Evolutionary conservation across 2,797 vertebrate genomes (phyloP).

Genomic region (Zalophus californianus): DNA sequence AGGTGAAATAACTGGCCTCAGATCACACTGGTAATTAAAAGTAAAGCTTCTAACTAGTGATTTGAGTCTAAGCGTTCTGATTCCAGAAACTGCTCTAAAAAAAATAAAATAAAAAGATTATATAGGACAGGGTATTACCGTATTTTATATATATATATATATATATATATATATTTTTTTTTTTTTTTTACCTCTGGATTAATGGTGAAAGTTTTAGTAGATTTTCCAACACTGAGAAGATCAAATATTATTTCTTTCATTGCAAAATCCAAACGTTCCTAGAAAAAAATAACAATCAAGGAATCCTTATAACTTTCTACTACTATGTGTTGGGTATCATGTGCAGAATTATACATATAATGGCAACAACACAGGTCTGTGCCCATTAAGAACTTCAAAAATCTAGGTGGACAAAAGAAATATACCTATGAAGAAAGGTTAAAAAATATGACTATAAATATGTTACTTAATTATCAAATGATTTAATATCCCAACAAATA

Average conservation of each 20-base stretch:
- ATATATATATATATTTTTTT: too few relatives aligned
- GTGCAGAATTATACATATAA: slow-evolving; percentile 23
- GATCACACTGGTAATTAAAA: neutral
- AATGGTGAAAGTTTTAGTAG: slow-evolving; percentile 98
- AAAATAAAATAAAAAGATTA: neutral
- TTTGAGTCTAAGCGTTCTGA: neutral
- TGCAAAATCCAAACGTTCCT: slow-evolving; percentile 99
- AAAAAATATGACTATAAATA: neutral
- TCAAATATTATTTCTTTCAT: slow-evolving; percentile 99
- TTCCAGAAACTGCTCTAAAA: neutral
- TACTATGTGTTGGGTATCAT: neutral
- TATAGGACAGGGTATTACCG: neutral
- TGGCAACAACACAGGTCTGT: neutral
- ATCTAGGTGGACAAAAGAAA: neutral
- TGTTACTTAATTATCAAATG: neutral
- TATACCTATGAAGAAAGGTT: neutral
- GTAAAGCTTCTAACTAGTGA: neutral
- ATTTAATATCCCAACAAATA: neutral
- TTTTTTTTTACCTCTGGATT: slow-evolving; percentile 96
- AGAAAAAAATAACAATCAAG: slow-evolving; percentile 59
- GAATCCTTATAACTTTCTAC: neutral
- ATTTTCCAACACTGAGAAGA: slow-evolving; percentile 99
- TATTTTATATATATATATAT: neutral
- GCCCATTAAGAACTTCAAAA: neutral
- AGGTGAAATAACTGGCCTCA: neutral